Evolutionary conservation across 2,888 invertebrate species (phyloP), one percentile per base, ranked within the genome.

Genomic region (Pandemis heparana): DNA sequence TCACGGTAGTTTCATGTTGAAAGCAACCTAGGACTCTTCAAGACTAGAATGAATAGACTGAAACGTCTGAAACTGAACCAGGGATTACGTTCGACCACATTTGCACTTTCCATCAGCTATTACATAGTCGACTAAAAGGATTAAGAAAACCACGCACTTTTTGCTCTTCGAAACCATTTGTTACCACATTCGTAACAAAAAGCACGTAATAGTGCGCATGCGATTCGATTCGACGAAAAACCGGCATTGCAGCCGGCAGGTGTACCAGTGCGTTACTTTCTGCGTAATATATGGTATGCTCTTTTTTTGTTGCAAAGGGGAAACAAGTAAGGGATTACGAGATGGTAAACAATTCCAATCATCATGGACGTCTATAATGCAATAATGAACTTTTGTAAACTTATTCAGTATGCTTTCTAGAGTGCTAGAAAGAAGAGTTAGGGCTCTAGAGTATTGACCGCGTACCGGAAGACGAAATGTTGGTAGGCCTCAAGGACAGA

Each of bases 191-290:
- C 43, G 71, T 61, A 69, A 60, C 64, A 9, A 66, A 53, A 46
- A 6, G 41, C 14, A 66, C 64, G 64, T 62, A 67, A 72, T 46
- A 56, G 32, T 62, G 23, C 43, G 62, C 72, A 63, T 62, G 56
- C 68, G 63, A 72, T 32, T 10, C 68, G 63, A 72, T 32, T 10
- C n/a, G 48, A 41, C 38, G 62, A 67, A 72, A 72, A 68, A 73
- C 65, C 39, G 32, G 46, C 48, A 41, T 43, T 18, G 23, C 63
- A 64, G 59, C 62, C 68, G 75, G 73, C 77, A 77, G 76, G 75
- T 75, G 77, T 71, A 71, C 59, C 63, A 65, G 65, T 65, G 67
- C 70, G 64, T 73, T 74, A 69, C 75, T 65, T 18, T 43, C 23
- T 23, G 18, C 18, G 7, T 23, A 56, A 56, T 23, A 23, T 23